phyloP scores from a whole-genome alignment of 2,113 vertebrate genomes.

The mouse (Mus musculus) region GRCm39 chr6:108803001-108803500 shows the following conservation, averaged over 20 bases:
- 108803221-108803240: background rate
- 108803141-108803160: background rate
- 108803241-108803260: background rate
- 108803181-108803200: background rate
- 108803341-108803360: background rate
- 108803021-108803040: background rate
- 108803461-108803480: background rate
- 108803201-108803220: background rate
- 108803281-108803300: background rate
- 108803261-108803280: background rate
- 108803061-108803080: background rate
- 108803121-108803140: background rate
- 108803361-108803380: background rate
- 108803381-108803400: background rate
- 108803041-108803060: background rate
- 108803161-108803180: background rate
- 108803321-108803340: background rate
- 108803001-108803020: background rate
- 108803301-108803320: background rate
- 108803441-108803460: background rate
- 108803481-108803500: background rate
- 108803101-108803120: background rate
- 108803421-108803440: slow-evolving; percentile 3
- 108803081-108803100: background rate
- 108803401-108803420: background rate